A percentile compares a stretch with the other conserved stretches of the same genome.
Conservation (phyloP, 2,888 invertebrate species). For the Smittia aterrima region DNA sequence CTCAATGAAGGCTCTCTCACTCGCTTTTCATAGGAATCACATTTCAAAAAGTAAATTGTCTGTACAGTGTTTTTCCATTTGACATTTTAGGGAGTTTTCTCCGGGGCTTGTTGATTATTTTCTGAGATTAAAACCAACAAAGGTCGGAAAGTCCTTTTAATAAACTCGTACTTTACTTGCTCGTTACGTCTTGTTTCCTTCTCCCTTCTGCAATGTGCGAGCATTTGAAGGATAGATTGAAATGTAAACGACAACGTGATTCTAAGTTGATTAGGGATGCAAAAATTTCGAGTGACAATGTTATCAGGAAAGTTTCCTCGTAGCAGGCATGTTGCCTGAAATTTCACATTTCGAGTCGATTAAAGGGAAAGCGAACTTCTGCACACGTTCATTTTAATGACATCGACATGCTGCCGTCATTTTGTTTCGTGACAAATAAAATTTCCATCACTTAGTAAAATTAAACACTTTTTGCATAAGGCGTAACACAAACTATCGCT, state of each 20-base stretch:
- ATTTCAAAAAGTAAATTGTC: background rate
- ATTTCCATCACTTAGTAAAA: constrained; percentile 24
- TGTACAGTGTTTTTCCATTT: constrained; percentile 11
- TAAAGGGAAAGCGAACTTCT: background rate
- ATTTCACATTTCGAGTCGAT: background rate
- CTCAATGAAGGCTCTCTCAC: too few relatives aligned
- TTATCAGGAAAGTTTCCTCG: background rate
- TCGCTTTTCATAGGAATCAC: background rate
- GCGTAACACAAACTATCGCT: background rate
- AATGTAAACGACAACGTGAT: constrained; percentile 8
- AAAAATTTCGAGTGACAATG: background rate
- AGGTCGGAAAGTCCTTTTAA: too few relatives aligned
- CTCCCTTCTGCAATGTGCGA: too few relatives aligned
- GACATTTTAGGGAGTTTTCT: too few relatives aligned
- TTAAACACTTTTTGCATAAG: constrained; percentile 9
- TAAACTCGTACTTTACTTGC: too few relatives aligned
- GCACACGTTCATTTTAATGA: constrained; percentile 33
- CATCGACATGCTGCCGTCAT: constrained; percentile 28
- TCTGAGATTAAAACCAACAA: too few relatives aligned
- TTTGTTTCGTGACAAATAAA: constrained; percentile 23
- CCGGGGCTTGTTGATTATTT: too few relatives aligned
- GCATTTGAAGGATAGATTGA: background rate
- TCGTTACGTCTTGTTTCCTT: too few relatives aligned
- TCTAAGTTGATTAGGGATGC: background rate
- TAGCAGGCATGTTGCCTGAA: background rate